A percentile compares a stretch with the other conserved stretches of the same genome.
These are phyloP conservation scores for Barypeithes pellucidus DNA, from an alignment of 2,888 invertebrate species.

Conservation along the genomic window DNA sequence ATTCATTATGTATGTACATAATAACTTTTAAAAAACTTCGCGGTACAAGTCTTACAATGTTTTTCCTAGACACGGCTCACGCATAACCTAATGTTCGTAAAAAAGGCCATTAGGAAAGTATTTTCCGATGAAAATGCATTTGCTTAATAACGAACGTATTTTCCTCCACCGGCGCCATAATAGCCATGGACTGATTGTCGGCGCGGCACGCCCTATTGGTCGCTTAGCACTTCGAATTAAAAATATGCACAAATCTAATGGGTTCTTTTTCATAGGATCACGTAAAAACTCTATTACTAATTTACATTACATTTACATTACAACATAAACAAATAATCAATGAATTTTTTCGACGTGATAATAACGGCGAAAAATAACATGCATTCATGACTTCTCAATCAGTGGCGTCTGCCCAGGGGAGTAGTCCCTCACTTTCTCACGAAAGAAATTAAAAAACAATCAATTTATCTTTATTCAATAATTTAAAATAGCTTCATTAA, in stretches of 20 bases:
- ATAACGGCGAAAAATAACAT: too few species aligned
- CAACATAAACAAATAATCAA: too few species aligned
- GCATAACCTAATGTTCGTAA: slow-evolving; percentile 18
- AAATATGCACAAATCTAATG: slow-evolving; percentile 10
- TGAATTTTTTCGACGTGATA: too few species aligned
- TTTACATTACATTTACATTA: too few species aligned
- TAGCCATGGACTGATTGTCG: slow-evolving; percentile 9
- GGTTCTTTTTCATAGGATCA: slow-evolving; percentile 2
- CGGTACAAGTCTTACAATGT: not conserved
- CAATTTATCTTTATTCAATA: too few species aligned
- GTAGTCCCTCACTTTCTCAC: too few species aligned
- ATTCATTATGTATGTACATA: not conserved
- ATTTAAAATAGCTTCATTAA: too few species aligned
- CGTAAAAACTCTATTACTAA: not conserved
- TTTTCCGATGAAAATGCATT: slow-evolving; percentile 27
- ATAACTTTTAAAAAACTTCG: not conserved
- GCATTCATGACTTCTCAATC: too few species aligned
- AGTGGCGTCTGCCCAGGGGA: too few species aligned
- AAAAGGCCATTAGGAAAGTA: slow-evolving; percentile 32
- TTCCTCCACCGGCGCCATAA: slow-evolving; percentile 21
- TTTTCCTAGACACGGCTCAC: not conserved
- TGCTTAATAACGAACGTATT: slow-evolving; percentile 31
- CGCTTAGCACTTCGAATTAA: slow-evolving; percentile 14
- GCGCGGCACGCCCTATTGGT: slow-evolving; percentile 10
- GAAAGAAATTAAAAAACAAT: too few species aligned